A percentile compares a stretch with the other conserved stretches of the same genome.
These are phyloP conservation scores for Lissocephala sabroskyi DNA, from an alignment of 2,888 invertebrate genomes.

Conservation along the genomic window DNA sequence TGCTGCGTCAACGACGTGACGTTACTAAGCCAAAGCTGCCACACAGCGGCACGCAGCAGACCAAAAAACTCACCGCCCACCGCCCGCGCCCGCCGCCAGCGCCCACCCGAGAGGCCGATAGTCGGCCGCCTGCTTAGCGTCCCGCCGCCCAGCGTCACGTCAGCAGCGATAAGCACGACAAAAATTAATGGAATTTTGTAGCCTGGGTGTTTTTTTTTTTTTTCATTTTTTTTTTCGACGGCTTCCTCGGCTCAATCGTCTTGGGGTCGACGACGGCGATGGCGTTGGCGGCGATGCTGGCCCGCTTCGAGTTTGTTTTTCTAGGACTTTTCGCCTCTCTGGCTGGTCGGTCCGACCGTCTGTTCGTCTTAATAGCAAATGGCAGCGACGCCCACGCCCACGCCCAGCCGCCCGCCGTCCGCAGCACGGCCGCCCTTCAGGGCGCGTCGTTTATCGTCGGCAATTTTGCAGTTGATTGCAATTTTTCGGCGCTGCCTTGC, in stretches of 20 bases:
- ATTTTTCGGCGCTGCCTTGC: slow-evolving; percentile 55
- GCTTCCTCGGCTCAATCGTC: not conserved
- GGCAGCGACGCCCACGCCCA: slow-evolving; percentile 5
- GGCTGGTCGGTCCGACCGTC: not conserved
- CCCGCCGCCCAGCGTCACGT: not conserved
- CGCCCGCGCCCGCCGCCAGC: slow-evolving; percentile 10
- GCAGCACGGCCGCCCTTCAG: slow-evolving; percentile 3
- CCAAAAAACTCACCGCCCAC: not conserved
- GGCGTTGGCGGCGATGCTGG: not conserved
- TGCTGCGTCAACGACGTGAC: slow-evolving; percentile 61
- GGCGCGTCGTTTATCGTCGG: slow-evolving; percentile 48
- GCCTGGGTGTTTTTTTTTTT: slow-evolving; percentile 28
- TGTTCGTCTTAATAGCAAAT: not conserved
- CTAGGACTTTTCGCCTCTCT: slow-evolving; percentile 37
- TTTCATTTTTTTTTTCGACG: not conserved
- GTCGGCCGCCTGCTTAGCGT: not conserved
- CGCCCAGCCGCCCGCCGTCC: not conserved
- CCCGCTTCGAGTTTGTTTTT: slow-evolving; percentile 52
- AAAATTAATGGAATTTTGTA: slow-evolving; percentile 70
- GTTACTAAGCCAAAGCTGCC: slow-evolving; percentile 61
- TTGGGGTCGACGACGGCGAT: not conserved
- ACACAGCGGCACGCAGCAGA: slow-evolving; percentile 51
- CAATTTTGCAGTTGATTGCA: slow-evolving; percentile 70
- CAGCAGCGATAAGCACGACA: slow-evolving; percentile 62
- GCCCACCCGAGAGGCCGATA: too few species aligned